Percentiles rank a stretch among this genome's conserved stretches.
These are phyloP conservation scores for Schizothorax lantsangensis DNA, from an alignment of 2,797 vertebrate genomes.

Conservation along the genomic window DNA sequence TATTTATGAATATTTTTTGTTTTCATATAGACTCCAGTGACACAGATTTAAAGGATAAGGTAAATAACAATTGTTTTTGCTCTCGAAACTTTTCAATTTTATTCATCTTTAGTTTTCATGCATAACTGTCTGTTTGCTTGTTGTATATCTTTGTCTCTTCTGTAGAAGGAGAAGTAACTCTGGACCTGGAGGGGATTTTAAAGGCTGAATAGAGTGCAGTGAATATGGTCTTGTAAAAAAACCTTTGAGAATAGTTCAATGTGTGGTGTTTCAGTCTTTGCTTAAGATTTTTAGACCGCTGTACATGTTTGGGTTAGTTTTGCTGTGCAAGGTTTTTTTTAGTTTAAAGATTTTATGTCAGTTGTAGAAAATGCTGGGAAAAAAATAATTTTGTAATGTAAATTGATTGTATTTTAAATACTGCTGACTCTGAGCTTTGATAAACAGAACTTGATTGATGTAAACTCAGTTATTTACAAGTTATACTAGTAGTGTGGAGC, in stretches of 20 bases:
- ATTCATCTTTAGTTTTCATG: not conserved
- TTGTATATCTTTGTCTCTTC: not conserved
- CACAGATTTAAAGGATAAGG: conserved; percentile 66
- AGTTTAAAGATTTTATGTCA: not conserved
- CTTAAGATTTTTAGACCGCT: not conserved
- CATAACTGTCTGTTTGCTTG: not conserved
- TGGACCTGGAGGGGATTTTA: not conserved
- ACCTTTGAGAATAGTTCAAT: no score
- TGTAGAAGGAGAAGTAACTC: conserved; percentile 71
- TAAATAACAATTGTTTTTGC: conserved; percentile 36
- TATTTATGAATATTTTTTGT: not conserved
- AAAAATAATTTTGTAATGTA: not conserved
- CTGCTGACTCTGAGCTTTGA: not conserved
- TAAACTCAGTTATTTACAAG: not conserved
- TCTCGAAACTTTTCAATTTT: not conserved
- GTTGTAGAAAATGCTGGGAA: not conserved
- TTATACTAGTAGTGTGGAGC: not conserved
- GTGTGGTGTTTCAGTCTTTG: not conserved
- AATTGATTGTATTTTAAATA: not conserved
- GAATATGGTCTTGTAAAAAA: no score
- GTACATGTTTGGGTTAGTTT: not conserved
- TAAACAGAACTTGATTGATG: not conserved
- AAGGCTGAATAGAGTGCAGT: no score
- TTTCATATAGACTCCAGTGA: conserved; percentile 63
- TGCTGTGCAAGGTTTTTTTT: no score